Percentiles rank a stretch among this genome's conserved stretches.
Conservation (phyloP, 2,113 vertebrate species). For the Ophthalmolycus amberensis region DNA sequence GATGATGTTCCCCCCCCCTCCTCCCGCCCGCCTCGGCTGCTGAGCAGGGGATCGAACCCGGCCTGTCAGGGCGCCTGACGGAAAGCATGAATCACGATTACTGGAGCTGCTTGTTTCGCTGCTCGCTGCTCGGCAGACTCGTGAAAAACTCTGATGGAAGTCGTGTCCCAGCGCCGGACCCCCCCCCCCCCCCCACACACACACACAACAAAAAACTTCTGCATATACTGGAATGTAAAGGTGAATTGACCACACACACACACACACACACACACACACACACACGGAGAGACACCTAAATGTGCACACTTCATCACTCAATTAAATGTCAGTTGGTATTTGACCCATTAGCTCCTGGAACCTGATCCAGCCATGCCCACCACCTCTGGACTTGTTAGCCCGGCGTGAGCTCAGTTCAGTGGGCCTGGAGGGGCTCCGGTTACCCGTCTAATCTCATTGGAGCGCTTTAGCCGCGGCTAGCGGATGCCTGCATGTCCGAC, state of each 20-base stretch:
- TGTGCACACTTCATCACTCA: conserved; percentile 70
- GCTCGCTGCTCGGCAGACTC: conserved; percentile 57
- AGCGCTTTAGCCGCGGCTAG: conserved; percentile 85
- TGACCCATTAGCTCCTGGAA: conserved; percentile 83
- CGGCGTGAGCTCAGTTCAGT: conserved; percentile 72
- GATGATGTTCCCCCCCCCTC: conserved; percentile 81
- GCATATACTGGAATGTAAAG: conserved; percentile 32
- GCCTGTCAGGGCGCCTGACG: conserved; percentile 85
- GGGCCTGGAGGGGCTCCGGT: conserved; percentile 83
- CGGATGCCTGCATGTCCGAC: conserved; percentile 90
- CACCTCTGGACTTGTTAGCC: conserved; percentile 79
- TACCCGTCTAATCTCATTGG: conserved; percentile 92
- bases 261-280: background rate
- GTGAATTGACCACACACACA: conserved; percentile 29
- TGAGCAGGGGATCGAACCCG: conserved; percentile 87
- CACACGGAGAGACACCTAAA: conserved; percentile 36
- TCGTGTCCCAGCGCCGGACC: background rate
- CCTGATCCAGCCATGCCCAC: conserved; percentile 77
- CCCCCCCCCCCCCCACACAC: background rate
- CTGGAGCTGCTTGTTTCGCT: conserved; percentile 73
- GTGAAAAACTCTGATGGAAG: conserved; percentile 64
- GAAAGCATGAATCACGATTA: conserved; percentile 88
- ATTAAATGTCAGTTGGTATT: conserved; percentile 81
- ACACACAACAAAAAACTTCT: conserved; percentile 3
- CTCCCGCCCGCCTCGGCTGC: conserved; percentile 62